Conservation (phyloP, 1,140 invertebrate species). For the Zaprionus capensis region DNA sequence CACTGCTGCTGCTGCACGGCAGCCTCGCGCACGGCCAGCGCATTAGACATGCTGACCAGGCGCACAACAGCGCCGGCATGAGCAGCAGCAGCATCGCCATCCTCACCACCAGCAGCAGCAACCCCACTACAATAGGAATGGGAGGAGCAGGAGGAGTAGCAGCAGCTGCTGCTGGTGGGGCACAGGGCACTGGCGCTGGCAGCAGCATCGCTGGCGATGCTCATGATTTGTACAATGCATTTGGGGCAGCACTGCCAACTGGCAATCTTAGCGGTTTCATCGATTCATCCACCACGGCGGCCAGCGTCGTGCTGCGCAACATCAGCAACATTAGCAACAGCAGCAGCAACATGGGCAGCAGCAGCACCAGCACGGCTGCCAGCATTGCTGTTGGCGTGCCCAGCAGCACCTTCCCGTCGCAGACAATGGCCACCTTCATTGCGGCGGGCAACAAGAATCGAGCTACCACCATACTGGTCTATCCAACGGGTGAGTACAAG, state of each 20-base stretch:
- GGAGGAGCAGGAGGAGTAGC: not conserved
- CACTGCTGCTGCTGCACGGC: constrained; percentile 52
- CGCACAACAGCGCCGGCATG: not conserved
- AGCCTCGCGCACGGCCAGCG: constrained; percentile 46
- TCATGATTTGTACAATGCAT: constrained; percentile 45
- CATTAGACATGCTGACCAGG: constrained; percentile 29
- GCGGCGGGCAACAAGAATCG: constrained; percentile 78
- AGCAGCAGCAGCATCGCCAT: not conserved
- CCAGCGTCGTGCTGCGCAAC: constrained; percentile 52
- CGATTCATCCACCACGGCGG: constrained; percentile 63
- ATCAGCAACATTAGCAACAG: constrained; percentile 25
- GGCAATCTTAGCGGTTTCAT: constrained; percentile 69
- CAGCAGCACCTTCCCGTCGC: constrained; percentile 54
- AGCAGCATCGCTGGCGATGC: not conserved
- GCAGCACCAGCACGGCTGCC: not conserved
- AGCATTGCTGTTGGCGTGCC: not conserved
- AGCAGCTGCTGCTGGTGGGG: not conserved
- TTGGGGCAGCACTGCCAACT: constrained; percentile 21
- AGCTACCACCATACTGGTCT: constrained; percentile 75
- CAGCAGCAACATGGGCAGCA: constrained; percentile 33
- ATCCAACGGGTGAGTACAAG: constrained; percentile 78
- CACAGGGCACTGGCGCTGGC: not conserved
- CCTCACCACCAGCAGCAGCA: constrained; percentile 1
- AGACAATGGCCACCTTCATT: constrained; percentile 74
- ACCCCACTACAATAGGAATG: not conserved